Conservation (phyloP, 2,888 invertebrate genomes). For the Lasioglossum leucozonium region DNA sequence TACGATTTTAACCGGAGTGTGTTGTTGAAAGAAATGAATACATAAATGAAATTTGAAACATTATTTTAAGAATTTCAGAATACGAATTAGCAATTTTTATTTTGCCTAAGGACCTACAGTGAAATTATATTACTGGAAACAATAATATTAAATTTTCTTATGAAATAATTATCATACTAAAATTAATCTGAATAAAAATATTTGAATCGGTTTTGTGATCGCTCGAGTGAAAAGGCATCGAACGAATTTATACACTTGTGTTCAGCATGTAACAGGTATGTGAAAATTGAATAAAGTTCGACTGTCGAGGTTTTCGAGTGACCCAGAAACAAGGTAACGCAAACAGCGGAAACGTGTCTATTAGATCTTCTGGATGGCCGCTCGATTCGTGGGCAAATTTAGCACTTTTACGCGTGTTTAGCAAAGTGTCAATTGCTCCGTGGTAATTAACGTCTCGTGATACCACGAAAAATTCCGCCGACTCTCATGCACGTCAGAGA, state of each 20-base stretch:
- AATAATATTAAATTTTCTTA: too few species aligned
- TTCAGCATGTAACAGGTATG: not conserved
- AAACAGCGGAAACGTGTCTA: constrained; percentile 28
- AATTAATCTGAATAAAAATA: too few species aligned
- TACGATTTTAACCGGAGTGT: not conserved
- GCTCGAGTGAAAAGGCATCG: not conserved
- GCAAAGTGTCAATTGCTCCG: constrained; percentile 52
- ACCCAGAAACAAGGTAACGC: constrained; percentile 20
- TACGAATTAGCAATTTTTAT: not conserved
- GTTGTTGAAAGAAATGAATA: not conserved
- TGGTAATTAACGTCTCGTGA: constrained; percentile 50
- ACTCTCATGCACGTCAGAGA: constrained; percentile 16
- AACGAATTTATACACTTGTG: not conserved
- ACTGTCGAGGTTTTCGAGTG: not conserved
- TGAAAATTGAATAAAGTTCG: not conserved
- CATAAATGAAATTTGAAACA: not conserved
- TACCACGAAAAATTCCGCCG: constrained; percentile 26
- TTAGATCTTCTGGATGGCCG: constrained; percentile 29
- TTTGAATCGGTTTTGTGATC: not conserved
- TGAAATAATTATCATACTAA: too few species aligned
- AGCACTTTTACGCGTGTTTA: constrained; percentile 47
- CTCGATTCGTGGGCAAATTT: constrained; percentile 38
- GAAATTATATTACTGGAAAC: not conserved
- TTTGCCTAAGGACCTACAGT: too few species aligned
- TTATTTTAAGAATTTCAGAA: not conserved